Base-by-base conservation (phyloP, 2,888 invertebrate species). In the Synanthedon myopaeformis region DNA sequence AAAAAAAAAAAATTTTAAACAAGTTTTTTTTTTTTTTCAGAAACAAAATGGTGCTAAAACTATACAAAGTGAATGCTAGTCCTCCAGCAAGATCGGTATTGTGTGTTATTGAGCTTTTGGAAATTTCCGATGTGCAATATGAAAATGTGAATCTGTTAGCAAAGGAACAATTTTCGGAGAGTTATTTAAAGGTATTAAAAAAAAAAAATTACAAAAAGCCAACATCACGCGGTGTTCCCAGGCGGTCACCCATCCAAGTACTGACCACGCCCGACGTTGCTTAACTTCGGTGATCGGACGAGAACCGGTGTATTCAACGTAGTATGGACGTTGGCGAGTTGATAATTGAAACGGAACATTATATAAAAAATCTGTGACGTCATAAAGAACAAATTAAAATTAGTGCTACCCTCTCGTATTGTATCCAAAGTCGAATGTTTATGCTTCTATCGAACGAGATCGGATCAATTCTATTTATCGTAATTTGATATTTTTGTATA, bases 161-260 rank as follows among this genome's bases (percentile, higher is more conserved):
- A 3, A 73, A 72, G 14, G 84, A 81, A 10, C 79, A 85, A 55
- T 57, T 79, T 4, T 74, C 69, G 14, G 82, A 83, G 23, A 81
- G 87, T 51, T 88, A 68, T 57, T 11, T 76, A 1, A 79, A 85
- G 80, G 89, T 89, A 8, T 1, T 8, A n/a, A n/a, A n/a, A 28
- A 28, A 28, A 28, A 28, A 28, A 28, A 28, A 1, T 28, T 3
- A 3, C n/a, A 28, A 56, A 55, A 56, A 54, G 52, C 51, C 53
- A 52, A 62, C 61, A 58, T 52, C n/a, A n/a, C 59, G 60, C 58
- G 61, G 62, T 62, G 63, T 65, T 63, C 64, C 62, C 64, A 63
- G 60, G 64, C 61, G 62, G 61, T 63, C 63, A 62, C 61, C 63
- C 61, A 63, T 49, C 49, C 49, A 49, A 49, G 49, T 49, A 49